A percentile compares a stretch with the other conserved stretches of the same genome.
Conservation (phyloP, 2,113 vertebrate genomes). For the Pithys albifrons region DNA sequence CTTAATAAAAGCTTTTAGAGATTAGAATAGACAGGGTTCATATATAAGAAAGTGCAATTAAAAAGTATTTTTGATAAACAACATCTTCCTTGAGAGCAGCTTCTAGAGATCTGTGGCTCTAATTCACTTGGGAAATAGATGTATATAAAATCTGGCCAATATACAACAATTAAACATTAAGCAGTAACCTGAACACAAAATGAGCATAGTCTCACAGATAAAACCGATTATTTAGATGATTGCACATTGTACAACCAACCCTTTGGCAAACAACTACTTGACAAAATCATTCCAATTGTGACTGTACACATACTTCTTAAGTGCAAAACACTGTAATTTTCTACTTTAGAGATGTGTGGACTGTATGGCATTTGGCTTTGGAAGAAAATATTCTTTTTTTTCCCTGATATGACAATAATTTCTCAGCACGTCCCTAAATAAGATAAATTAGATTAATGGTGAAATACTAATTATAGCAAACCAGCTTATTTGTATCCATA, state of each 20-base stretch:
- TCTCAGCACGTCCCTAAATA: neutral
- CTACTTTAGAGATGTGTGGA: neutral
- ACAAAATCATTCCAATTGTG: neutral
- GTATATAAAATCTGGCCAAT: neutral
- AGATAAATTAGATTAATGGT: neutral
- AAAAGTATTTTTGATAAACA: neutral
- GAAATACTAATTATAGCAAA: neutral
- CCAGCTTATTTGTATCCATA: neutral
- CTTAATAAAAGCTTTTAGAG: neutral
- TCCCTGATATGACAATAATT: neutral
- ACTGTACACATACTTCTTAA: neutral
- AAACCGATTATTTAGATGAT: neutral
- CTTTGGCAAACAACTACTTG: neutral
- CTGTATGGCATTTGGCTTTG: neutral
- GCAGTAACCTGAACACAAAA: neutral
- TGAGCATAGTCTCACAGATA: neutral
- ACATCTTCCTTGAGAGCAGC: neutral
- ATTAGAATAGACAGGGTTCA: neutral
- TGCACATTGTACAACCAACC: neutral
- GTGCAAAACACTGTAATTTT: neutral
- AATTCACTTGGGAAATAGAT: neutral
- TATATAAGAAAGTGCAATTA: neutral
- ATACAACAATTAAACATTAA: neutral
- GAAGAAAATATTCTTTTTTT: neutral
- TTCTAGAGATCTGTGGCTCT: neutral